Evolutionary conservation across 1,140 invertebrate genomes (phyloP).

Genomic region (Drosophila bocqueti): DNA sequence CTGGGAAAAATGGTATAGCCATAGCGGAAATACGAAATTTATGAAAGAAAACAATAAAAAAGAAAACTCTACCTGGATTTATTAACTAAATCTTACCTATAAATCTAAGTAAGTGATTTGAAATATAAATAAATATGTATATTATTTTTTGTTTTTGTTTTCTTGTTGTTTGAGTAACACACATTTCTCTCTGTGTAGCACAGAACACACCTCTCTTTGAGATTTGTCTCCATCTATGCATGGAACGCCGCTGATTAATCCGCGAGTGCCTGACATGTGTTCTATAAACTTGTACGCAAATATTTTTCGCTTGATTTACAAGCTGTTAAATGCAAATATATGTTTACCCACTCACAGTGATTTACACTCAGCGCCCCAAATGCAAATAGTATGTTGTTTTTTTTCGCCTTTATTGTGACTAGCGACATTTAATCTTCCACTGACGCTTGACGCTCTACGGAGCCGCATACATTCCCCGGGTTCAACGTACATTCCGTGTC

Average conservation of each 20-base stretch:
- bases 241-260: slow-evolving; percentile 70
- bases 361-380: slow-evolving; percentile 50
- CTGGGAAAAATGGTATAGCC: slow-evolving; percentile 2
- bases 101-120: no score
- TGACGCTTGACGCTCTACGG: slow-evolving; percentile 11
- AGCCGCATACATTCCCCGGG: slow-evolving; percentile 32
- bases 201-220: slow-evolving; percentile 33
- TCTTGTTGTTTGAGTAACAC: not conserved
- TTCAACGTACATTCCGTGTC: slow-evolving; percentile 74
- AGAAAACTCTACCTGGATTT: no score
- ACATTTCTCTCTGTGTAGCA: not conserved
- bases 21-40: not conserved
- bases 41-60: not conserved
- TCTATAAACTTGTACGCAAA: slow-evolving; percentile 68
- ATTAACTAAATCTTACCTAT: no score
- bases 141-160: not conserved
- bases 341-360: slow-evolving; percentile 30
- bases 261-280: slow-evolving; percentile 66
- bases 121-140: not conserved
- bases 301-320: slow-evolving; percentile 69
- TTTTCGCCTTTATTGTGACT: slow-evolving; percentile 29
- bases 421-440: slow-evolving; percentile 28
- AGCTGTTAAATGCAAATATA: slow-evolving; percentile 66
- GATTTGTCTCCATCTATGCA: slow-evolving; percentile 39
- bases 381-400: slow-evolving; percentile 42